Conservation (phyloP, 2,797 vertebrate species). For the Staurois parvus region DNA sequence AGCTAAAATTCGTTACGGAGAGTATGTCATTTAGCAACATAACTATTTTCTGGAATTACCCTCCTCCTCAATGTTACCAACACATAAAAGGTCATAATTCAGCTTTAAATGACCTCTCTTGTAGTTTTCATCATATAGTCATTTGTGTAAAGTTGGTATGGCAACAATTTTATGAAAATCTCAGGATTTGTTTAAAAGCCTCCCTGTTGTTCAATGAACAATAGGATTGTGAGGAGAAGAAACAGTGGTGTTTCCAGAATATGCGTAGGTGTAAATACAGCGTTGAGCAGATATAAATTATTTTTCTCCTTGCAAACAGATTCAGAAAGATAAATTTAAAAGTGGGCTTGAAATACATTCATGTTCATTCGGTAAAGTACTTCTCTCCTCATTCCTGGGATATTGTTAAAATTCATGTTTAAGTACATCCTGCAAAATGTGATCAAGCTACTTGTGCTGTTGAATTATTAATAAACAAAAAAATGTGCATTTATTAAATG, state of each 20-base stretch:
- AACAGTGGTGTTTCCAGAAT: constrained; percentile 33
- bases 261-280: constrained; percentile 49
- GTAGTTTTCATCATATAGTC: neutral
- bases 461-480: too few species aligned
- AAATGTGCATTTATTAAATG: too few species aligned
- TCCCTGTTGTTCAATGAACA: constrained; percentile 48
- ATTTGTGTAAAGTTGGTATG: constrained; percentile 51
- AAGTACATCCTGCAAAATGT: too few species aligned
- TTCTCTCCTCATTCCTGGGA: neutral
- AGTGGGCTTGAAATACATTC: constrained; percentile 16
- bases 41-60: too few species aligned
- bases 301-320: constrained; percentile 26
- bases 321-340: neutral
- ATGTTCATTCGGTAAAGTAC: constrained; percentile 9
- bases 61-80: neutral
- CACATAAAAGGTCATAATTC: neutral
- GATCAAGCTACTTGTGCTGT: too few species aligned
- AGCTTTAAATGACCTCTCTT: neutral
- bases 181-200: constrained; percentile 40
- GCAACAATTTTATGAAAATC: constrained; percentile 51
- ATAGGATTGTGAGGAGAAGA: constrained; percentile 22
- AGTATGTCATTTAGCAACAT: too few species aligned
- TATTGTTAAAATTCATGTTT: neutral
- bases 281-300: constrained; percentile 35
- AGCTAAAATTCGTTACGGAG: too few species aligned